Evolutionary conservation across 2,113 vertebrate genomes (phyloP).

Genomic region (Fukomys damarensis): DNA sequence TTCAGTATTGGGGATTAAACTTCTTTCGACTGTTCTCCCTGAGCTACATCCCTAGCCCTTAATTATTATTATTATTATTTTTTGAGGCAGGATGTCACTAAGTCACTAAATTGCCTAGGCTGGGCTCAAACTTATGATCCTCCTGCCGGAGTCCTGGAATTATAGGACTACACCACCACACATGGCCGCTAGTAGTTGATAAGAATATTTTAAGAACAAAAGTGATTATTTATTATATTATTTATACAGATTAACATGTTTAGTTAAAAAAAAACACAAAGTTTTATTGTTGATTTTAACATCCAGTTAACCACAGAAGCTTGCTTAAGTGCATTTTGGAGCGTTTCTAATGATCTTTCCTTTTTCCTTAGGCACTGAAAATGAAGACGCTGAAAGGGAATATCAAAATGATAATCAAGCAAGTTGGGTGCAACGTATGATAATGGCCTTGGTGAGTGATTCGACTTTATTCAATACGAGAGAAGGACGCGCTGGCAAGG

Average conservation of each 20-base stretch:
- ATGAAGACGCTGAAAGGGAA: slow-evolving; percentile 86
- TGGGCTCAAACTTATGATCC: neutral
- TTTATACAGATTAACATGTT: neutral
- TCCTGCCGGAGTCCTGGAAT: neutral
- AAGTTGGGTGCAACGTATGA: slow-evolving; percentile 96
- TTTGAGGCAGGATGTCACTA: neutral
- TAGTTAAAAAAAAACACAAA: neutral
- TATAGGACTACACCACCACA: neutral
- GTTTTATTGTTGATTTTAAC: neutral
- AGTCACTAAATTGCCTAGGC: neutral
- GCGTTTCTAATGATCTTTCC: neutral
- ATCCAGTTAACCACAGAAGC: neutral
- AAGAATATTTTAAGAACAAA: neutral
- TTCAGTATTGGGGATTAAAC: neutral
- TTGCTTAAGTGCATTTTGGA: neutral
- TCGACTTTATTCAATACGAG: slow-evolving; percentile 95
- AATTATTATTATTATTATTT: neutral
- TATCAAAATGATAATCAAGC: slow-evolving; percentile 88
- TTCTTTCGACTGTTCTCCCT: neutral
- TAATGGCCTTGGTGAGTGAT: slow-evolving; percentile 94
- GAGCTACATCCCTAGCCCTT: neutral
- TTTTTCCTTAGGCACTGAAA: slow-evolving; percentile 88
- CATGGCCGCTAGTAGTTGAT: neutral
- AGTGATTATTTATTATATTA: neutral
- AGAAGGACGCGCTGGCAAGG: slow-evolving; percentile 97